These are phyloP conservation scores for Numenius phaeopus DNA, from an alignment of 2,797 vertebrate genomes.

Conservation along the genomic window DNA sequence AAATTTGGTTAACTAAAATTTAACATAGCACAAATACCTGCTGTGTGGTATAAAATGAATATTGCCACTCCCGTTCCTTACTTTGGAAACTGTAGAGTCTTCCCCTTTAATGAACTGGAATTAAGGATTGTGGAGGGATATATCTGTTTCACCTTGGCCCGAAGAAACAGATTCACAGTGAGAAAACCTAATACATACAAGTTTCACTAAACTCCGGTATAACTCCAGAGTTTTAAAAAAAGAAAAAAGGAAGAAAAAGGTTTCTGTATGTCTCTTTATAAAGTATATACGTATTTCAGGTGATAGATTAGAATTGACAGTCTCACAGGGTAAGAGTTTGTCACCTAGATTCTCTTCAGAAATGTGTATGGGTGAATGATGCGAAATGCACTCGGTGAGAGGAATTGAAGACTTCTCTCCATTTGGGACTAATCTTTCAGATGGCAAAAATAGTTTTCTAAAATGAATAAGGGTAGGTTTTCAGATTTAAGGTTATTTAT, in stretches of 20 bases:
- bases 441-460: background rate
- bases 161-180: background rate
- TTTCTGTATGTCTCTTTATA: background rate
- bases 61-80: background rate
- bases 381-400: background rate
- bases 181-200: background rate
- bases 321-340: background rate
- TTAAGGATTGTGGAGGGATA: background rate
- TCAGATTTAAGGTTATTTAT: background rate
- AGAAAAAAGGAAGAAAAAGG: background rate
- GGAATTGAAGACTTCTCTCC: slow-evolving; percentile 7
- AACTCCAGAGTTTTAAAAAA: background rate
- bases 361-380: background rate
- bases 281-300: background rate
- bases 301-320: slow-evolving; percentile 13
- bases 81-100: background rate
- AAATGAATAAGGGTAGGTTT: slow-evolving; percentile 29
- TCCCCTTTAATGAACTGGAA: background rate
- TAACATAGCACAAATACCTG: background rate
- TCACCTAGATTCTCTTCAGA: slow-evolving; percentile 20
- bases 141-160: background rate
- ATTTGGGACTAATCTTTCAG: slow-evolving; percentile 1
- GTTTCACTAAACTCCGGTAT: background rate
- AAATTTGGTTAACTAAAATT: background rate
- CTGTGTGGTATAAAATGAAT: background rate